These are phyloP conservation scores for Protonibea diacanthus DNA, from an alignment of 2,797 vertebrate genomes.

Conservation along the genomic window DNA sequence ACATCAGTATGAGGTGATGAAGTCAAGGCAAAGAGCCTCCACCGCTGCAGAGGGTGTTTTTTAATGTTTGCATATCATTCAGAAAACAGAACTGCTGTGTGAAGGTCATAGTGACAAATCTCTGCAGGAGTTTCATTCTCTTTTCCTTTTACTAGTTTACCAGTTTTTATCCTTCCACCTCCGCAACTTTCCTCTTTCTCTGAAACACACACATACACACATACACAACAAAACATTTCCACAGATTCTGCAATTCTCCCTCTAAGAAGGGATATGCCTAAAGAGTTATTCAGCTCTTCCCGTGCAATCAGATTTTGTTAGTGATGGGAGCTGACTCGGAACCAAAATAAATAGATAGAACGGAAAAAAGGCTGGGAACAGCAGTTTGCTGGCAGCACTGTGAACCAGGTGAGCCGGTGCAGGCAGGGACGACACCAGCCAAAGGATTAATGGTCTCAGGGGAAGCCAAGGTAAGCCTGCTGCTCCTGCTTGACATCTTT, in stretches of 20 bases:
- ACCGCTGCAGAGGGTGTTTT: background rate
- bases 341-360: conserved; percentile 76
- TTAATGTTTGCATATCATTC: conserved; percentile 32
- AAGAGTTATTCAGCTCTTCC: conserved; percentile 59
- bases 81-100: conserved; percentile 25
- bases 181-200: conserved; percentile 1
- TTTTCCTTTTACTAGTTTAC: conserved; percentile 34
- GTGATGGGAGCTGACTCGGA: conserved; percentile 78
- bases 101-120: conserved; percentile 50
- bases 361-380: conserved; percentile 68
- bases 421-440: conserved; percentile 81
- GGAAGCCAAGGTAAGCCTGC: conserved; percentile 86
- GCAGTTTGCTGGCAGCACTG: conserved; percentile 79
- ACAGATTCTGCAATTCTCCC: conserved; percentile 37
- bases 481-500: conserved; percentile 88
- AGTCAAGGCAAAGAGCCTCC: conserved; percentile 17
- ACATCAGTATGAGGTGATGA: conserved; percentile 22
- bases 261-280: conserved; percentile 32
- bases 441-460: conserved; percentile 87
- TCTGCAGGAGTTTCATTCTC: conserved; percentile 27
- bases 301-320: conserved; percentile 70
- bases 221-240: conserved; percentile 32
- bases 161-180: conserved; percentile 25
- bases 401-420: conserved; percentile 76
- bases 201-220: conserved; percentile 1